Conservation (phyloP, 2,113 vertebrate genomes). For the Aegithalos caudatus region DNA sequence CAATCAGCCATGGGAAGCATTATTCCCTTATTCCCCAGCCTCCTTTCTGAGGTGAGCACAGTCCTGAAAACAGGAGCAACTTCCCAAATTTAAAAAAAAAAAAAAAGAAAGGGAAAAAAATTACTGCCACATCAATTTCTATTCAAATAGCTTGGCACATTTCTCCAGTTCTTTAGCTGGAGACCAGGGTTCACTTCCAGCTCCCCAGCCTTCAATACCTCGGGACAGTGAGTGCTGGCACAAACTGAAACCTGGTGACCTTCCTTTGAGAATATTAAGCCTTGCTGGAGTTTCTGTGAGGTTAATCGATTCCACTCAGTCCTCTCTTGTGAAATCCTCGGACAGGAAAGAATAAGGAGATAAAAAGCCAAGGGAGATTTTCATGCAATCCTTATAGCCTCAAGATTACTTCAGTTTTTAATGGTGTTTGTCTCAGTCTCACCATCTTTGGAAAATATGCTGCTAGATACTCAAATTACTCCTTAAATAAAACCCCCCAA, state of each 20-base stretch:
- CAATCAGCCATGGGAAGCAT: background rate
- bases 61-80: slow-evolving; percentile 6
- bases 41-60: slow-evolving; percentile 11
- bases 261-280: slow-evolving; percentile 57
- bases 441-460: background rate
- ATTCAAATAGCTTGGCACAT: slow-evolving; percentile 40
- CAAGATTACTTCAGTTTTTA: background rate
- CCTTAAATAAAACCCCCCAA: fast-evolving
- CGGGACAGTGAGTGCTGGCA: slow-evolving; percentile 49
- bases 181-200: slow-evolving; percentile 61
- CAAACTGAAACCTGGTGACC: slow-evolving; percentile 45
- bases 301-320: slow-evolving; percentile 59
- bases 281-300: slow-evolving; percentile 46
- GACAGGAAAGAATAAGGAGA: slow-evolving; percentile 24
- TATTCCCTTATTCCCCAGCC: slow-evolving; percentile 27
- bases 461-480: background rate
- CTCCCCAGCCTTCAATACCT: slow-evolving; percentile 48
- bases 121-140: slow-evolving; percentile 29
- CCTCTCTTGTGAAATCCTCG: background rate
- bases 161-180: slow-evolving; percentile 35
- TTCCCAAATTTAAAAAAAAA: background rate
- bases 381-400: background rate
- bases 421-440: background rate
- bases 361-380: slow-evolving; percentile 28
- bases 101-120: background rate